phyloP scores from a whole-genome alignment of 2,113 vertebrate genomes.

The Probosciger aterrimus region DNA sequence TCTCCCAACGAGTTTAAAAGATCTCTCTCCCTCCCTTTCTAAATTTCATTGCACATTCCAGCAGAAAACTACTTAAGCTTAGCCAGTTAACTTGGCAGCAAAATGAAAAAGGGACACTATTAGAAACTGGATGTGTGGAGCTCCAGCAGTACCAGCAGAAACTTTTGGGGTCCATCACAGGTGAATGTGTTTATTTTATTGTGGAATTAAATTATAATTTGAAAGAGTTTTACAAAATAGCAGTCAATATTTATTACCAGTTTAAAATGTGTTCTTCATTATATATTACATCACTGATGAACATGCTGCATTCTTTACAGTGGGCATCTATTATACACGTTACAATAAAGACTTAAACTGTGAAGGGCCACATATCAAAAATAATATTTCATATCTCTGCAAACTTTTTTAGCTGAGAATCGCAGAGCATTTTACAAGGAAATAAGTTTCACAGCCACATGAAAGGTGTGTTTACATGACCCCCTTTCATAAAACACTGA shows the following conservation, averaged over 20 bases:
- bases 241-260: neutral
- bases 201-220: neutral
- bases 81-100: neutral
- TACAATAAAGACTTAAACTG: neutral
- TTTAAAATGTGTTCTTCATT: neutral
- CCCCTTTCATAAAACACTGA: neutral
- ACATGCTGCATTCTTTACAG: neutral
- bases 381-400: neutral
- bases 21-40: neutral
- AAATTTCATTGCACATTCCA: slow-evolving; percentile 29
- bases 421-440: neutral
- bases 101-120: neutral
- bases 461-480: neutral
- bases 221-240: neutral
- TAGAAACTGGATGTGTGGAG: neutral
- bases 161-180: neutral
- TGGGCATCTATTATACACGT: neutral
- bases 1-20: neutral
- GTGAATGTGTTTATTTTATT: neutral
- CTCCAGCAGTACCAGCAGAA: neutral
- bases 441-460: neutral
- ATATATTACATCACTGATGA: neutral
- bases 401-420: neutral
- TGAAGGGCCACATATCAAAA: neutral
- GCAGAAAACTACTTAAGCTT: slow-evolving; percentile 6